These are phyloP conservation scores for Alaudala cheleensis DNA, from an alignment of 2,113 vertebrate species.

Conservation along the genomic window DNA sequence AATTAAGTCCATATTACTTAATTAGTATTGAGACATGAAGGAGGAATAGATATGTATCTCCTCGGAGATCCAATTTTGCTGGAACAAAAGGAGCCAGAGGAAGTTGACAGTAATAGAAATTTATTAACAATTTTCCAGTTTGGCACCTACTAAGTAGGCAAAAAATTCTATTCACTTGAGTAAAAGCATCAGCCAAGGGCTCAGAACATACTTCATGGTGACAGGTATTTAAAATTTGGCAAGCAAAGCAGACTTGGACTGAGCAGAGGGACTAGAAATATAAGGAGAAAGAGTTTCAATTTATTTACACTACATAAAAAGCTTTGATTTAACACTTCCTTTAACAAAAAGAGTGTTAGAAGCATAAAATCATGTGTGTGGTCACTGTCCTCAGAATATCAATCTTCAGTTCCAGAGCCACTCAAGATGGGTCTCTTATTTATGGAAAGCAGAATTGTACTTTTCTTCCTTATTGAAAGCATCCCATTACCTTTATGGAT, in stretches of 20 bases:
- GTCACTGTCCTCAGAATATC: not conserved
- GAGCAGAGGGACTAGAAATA: not conserved
- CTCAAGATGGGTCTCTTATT: not conserved
- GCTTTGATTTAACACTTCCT: not conserved
- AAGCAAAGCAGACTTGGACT: not conserved
- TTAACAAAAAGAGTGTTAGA: not conserved
- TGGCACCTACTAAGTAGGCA: not conserved
- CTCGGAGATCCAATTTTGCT: constrained; percentile 11
- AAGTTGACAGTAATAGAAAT: not conserved
- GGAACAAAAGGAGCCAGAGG: constrained; percentile 4
- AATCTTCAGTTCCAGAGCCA: not conserved
- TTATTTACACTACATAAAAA: not conserved
- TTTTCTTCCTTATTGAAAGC: not conserved
- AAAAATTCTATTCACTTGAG: constrained; percentile 9
- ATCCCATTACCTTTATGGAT: not conserved
- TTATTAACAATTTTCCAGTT: constrained; percentile 21
- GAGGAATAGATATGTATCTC: not conserved
- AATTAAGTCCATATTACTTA: constrained; percentile 19
- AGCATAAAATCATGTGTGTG: not conserved
- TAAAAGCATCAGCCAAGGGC: not conserved
- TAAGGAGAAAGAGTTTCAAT: not conserved
- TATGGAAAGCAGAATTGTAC: not conserved
- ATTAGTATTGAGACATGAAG: constrained; percentile 1
- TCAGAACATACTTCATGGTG: not conserved
- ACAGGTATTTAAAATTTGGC: constrained; percentile 45